Base-by-base conservation (phyloP, 1,140 invertebrate species). In the Solen grandis region DNA sequence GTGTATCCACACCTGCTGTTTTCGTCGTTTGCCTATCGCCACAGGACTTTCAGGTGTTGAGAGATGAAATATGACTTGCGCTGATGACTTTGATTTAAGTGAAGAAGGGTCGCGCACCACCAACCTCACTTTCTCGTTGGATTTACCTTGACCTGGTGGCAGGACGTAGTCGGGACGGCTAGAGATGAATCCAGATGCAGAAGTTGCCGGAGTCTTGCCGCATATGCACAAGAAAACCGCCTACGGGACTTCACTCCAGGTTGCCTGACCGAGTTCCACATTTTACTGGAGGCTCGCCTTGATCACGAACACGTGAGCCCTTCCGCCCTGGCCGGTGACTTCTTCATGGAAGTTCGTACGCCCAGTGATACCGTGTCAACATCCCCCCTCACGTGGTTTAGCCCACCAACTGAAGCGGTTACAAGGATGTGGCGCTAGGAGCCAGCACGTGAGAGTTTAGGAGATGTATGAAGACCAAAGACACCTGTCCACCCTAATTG, bases 1-100 rank as follows among this genome's bases (percentile, higher is more conserved):
- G 60, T 29, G 60, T 33, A 63, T 63, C 60, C 22, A 63, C 31
- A 63, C 60, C 60, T 63, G 60, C 60, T 63, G 60, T 63, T 63
- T 63, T 63, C 31, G 60, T 31, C 5, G 27, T 63, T 63, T 63
- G 60, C 60, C 60, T 33, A 22, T 63, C 60, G 60, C 60, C 60
- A 63, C 2, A 63, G 60, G 31, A 63, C 60, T n/a, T n/a, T n/a
- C n/a, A n/a, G n/a, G n/a, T n/a, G n/a, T n/a, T n/a, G n/a, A n/a
- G n/a, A n/a, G n/a, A n/a, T n/a, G n/a, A n/a, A n/a, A n/a, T n/a
- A n/a, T n/a, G n/a, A n/a, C n/a, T n/a, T n/a, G n/a, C n/a, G n/a
- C n/a, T n/a, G n/a, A n/a, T n/a, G n/a, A n/a, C n/a, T n/a, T n/a
- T n/a, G n/a, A n/a, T n/a, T n/a, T n/a, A n/a, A n/a, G n/a, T n/a